Conservation (phyloP, 2,888 invertebrate species). For the Hirtodrosophila histrioides region DNA sequence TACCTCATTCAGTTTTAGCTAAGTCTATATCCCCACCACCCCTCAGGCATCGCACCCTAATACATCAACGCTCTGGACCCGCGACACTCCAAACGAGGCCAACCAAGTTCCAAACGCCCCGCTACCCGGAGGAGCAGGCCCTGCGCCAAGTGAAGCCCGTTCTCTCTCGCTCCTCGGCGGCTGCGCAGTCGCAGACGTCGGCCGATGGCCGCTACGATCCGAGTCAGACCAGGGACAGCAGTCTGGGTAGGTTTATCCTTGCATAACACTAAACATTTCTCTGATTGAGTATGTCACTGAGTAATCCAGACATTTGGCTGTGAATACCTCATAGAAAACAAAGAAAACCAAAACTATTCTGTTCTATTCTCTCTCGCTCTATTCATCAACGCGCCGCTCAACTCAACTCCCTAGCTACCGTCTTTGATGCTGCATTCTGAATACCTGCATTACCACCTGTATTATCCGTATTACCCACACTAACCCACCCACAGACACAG, state of each 20-base stretch:
- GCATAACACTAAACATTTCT: background rate
- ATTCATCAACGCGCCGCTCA: constrained; percentile 32
- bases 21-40: constrained; percentile 85
- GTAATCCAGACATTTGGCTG: constrained; percentile 61
- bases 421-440: constrained; percentile 74
- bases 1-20: constrained; percentile 84
- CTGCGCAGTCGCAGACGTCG: constrained; percentile 69
- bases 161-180: constrained; percentile 72
- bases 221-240: constrained; percentile 83
- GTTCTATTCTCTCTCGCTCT: constrained; percentile 52
- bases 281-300: constrained; percentile 49
- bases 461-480: constrained; percentile 15
- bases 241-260: constrained; percentile 81
- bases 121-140: constrained; percentile 84
- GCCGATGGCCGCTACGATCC: constrained; percentile 77
- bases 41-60: constrained; percentile 84
- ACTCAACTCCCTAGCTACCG: constrained; percentile 53
- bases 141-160: constrained; percentile 81
- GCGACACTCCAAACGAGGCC: constrained; percentile 83
- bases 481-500: constrained; percentile 51
- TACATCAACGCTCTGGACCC: constrained; percentile 84
- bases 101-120: constrained; percentile 84
- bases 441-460: constrained; percentile 32
- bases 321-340: constrained; percentile 33
- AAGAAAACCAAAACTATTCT: constrained; percentile 36